A percentile compares a stretch with the other conserved stretches of the same genome.
Evolutionary conservation across 2,888 invertebrate species (phyloP).

Genomic region (Conus canariensis): DNA sequence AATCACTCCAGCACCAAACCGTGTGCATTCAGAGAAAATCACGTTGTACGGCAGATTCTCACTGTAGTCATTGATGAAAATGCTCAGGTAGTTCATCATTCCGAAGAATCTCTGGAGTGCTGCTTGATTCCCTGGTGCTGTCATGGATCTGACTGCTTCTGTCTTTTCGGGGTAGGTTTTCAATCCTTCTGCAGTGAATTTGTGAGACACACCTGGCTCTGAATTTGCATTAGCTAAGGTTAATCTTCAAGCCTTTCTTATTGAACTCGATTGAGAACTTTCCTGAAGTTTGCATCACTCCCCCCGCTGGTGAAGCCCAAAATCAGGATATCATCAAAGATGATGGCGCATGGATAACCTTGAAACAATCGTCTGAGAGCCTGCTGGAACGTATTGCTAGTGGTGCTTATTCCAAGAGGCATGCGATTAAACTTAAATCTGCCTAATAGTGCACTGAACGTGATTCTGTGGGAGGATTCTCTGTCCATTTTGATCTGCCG

Average conservation of each 20-base stretch:
- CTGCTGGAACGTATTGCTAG: constrained; percentile 47
- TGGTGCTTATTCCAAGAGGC: constrained; percentile 47
- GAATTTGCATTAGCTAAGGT: background rate
- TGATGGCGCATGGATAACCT: constrained; percentile 34
- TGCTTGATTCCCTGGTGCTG: background rate
- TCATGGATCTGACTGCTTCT: background rate
- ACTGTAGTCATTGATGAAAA: constrained; percentile 27
- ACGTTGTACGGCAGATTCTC: constrained; percentile 39
- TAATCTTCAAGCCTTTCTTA: constrained; percentile 42
- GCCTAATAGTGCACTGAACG: constrained; percentile 52
- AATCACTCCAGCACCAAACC: background rate
- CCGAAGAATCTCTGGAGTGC: constrained; percentile 33
- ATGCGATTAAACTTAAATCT: constrained; percentile 43
- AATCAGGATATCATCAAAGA: constrained; percentile 41
- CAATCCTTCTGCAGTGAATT: background rate
- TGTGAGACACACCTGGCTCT: background rate
- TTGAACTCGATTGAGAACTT: constrained; percentile 31
- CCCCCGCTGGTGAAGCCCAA: constrained; percentile 20
- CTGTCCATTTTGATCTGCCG: constrained; percentile 47
- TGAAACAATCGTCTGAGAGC: constrained; percentile 47
- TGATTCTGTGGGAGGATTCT: constrained; percentile 38
- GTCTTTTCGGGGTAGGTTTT: background rate
- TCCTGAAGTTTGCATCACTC: constrained; percentile 39
- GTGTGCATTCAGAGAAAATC: constrained; percentile 44
- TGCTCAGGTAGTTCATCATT: constrained; percentile 16